phyloP scores from a whole-genome alignment of 2,797 vertebrate species.

The Mionectes olivaceus region DNA sequence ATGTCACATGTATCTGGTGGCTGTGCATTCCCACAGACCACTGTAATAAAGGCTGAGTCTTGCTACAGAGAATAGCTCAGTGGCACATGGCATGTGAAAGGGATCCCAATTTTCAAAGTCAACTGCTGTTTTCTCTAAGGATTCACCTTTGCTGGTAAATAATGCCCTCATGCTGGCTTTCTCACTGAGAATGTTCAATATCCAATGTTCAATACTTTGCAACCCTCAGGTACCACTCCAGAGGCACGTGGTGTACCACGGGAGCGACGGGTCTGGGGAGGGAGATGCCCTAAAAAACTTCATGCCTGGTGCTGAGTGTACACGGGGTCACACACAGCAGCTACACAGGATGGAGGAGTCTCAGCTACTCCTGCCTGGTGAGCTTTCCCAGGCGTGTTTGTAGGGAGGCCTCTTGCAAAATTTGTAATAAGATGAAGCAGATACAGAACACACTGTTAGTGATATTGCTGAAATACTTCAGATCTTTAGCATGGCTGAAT shows the following conservation, averaged over 20 bases:
- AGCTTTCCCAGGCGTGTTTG: neutral
- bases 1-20: neutral
- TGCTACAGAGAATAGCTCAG: neutral
- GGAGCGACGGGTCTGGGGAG: neutral
- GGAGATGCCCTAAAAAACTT: neutral
- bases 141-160: neutral
- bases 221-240: neutral
- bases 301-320: neutral
- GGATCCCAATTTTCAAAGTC: neutral
- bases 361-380: neutral
- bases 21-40: neutral
- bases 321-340: neutral
- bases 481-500: neutral
- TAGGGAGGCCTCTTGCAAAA: neutral
- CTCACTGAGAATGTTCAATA: neutral
- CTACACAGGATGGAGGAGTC: neutral
- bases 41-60: neutral
- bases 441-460: neutral
- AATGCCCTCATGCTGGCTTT: neutral
- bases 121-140: neutral
- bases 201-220: neutral
- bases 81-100: neutral
- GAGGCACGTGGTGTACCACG: neutral
- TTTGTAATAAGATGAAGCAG: neutral
- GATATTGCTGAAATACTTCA: constrained; percentile 5